Evolutionary conservation across 2,113 vertebrate species (phyloP), one percentile per base, ranked within the genome.

Genomic region (Nycticebus coucang): DNA sequence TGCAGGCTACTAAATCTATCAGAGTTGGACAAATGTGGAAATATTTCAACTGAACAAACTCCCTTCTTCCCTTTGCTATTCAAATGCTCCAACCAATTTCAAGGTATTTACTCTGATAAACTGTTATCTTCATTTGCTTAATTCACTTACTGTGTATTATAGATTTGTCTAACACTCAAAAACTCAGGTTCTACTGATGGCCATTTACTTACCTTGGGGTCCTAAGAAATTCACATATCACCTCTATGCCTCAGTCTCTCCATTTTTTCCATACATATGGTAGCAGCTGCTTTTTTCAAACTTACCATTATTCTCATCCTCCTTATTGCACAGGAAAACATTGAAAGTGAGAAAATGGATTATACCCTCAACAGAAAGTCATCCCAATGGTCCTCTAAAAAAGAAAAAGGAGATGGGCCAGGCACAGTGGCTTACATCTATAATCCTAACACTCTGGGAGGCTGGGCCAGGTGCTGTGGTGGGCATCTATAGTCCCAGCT

Each of bases 101-200:
- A 90, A 80, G 5, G 17, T 35, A 24, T 33, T 45, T 30, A 64
- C 6, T 96, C 35, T 41, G 71, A 28, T 33, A 94, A 77, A 71
- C 30, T 86, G 10, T 18, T 50, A 68, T 78, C 53, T 60, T 72
- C 21, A 10, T 11, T 60, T 60, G 60, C 12, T 82, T 66, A 45
- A 6, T 80, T 93, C 37, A 71, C 57, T 71, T 21, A 60, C 18
- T 53, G 24, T 35, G 3, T 84, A 5, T n/a, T 59, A 66, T 33
- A 91, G 84, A 95, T 15, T 60, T 37, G 22, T 6, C 37, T 75
- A 17, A 84, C 4, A 71, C 26, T 89, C 19, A 91, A 84, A 88
- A 75, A 55, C 11, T 33, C 26, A 26, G 2, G 0, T 66, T 62
- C n/a, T 59, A 74, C 68, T 78, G 53, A 71, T 64, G 87, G 26